Percentiles rank a stretch among this genome's conserved stretches.
These are phyloP conservation scores for Apodemus sylvaticus DNA, from an alignment of 2,113 vertebrate species.

Conservation along the genomic window DNA sequence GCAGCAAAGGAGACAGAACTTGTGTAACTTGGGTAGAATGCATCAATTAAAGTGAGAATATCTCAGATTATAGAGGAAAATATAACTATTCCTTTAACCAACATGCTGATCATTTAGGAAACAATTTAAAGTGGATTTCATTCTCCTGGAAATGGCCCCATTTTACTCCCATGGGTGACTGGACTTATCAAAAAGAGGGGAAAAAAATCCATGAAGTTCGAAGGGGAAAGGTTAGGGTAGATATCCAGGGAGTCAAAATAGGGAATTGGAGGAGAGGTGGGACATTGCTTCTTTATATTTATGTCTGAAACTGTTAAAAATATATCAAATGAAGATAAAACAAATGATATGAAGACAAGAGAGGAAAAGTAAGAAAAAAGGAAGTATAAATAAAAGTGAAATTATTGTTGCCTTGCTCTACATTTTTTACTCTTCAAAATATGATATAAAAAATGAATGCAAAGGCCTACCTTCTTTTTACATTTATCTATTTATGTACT, in stretches of 20 bases:
- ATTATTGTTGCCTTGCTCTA: not conserved
- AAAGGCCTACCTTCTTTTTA: not conserved
- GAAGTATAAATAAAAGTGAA: not conserved
- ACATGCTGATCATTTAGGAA: not conserved
- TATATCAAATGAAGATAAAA: not conserved
- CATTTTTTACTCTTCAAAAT: not conserved
- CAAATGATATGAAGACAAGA: not conserved
- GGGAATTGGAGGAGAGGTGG: not conserved
- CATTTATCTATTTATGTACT: not conserved
- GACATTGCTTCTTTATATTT: not conserved
- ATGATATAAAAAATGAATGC: not conserved
- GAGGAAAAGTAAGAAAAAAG: not conserved
- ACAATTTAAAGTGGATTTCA: not conserved
- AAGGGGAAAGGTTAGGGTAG: not conserved
- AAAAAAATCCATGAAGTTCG: no score
- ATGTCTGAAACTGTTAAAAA: not conserved
- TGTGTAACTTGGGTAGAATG: not conserved
- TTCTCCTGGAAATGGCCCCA: not conserved
- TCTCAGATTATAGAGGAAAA: not conserved
- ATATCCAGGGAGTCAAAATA: accelerated
- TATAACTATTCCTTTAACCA: not conserved
- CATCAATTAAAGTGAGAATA: slow-evolving; percentile 11
- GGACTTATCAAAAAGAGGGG: not conserved
- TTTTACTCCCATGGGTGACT: no score
- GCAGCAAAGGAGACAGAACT: not conserved